These are phyloP conservation scores for Lasioglossum marginatum DNA, from an alignment of 2,888 invertebrate genomes.

Conservation along the genomic window DNA sequence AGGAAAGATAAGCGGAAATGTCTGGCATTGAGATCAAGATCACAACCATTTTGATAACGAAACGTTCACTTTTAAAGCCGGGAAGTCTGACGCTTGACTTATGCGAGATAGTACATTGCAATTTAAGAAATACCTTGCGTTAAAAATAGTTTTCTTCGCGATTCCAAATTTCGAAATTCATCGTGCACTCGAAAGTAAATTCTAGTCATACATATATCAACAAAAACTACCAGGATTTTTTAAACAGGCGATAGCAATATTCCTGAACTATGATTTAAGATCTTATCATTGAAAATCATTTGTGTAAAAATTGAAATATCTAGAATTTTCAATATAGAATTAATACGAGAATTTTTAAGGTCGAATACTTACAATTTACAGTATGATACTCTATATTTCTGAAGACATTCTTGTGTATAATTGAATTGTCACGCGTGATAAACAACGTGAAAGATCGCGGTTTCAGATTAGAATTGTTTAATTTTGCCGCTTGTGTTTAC, in stretches of 20 bases:
- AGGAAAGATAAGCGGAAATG: slow-evolving; percentile 24
- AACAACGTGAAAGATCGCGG: not conserved
- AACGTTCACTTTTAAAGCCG: not conserved
- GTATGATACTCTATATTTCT: not conserved
- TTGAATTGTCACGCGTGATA: not conserved
- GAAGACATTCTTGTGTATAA: not conserved
- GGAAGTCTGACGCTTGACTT: not conserved
- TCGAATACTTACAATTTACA: not conserved
- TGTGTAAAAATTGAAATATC: not conserved
- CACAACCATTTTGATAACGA: not conserved
- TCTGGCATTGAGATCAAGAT: not conserved
- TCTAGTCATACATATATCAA: not conserved
- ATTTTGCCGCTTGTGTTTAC: not conserved
- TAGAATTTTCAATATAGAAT: not conserved
- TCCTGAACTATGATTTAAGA: not conserved
- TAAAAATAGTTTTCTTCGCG: not conserved
- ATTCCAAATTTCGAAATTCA: not conserved
- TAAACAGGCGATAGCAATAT: not conserved
- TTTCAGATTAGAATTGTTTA: not conserved
- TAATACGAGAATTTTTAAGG: not conserved
- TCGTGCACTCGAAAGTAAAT: not conserved
- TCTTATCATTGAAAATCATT: not conserved
- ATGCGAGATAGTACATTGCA: not conserved
- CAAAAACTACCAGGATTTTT: not conserved
- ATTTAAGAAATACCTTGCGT: not conserved